phyloP scores from a whole-genome alignment of 1,140 invertebrate species.

The honey bee (Apis mellifera) region DNA sequence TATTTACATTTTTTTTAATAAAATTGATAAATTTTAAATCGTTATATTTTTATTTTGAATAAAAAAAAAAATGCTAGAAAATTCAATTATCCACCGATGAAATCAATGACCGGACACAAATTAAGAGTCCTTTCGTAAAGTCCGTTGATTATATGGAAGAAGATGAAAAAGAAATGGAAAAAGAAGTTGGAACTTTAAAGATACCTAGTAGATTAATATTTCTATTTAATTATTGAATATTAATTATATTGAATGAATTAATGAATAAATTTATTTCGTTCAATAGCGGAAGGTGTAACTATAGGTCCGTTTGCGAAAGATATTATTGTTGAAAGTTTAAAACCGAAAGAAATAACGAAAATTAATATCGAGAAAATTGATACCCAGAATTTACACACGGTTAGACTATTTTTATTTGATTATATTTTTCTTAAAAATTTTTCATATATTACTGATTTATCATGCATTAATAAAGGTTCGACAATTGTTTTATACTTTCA shows the following conservation, averaged over 20 bases:
- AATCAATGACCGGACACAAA: neutral
- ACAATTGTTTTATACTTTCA: constrained; percentile 15
- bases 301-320: constrained; percentile 9
- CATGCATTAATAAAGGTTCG: constrained; percentile 7
- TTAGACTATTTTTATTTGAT: neutral
- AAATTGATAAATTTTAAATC: neutral
- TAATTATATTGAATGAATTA: neutral
- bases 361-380: neutral
- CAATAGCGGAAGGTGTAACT: neutral
- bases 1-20: neutral
- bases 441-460: neutral
- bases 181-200: constrained; percentile 22
- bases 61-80: neutral
- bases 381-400: neutral
- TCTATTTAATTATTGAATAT: neutral
- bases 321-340: neutral
- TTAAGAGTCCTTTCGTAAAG: neutral
- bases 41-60: neutral
- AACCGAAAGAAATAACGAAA: neutral
- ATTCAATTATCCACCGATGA: neutral
- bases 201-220: neutral
- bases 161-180: neutral
- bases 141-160: neutral
- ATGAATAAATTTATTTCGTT: neutral
- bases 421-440: too few species aligned